Percentiles rank a stretch among this genome's conserved stretches.
Evolutionary conservation across 1,140 invertebrate species (phyloP).

Genomic region (Copidosoma floridanum): DNA sequence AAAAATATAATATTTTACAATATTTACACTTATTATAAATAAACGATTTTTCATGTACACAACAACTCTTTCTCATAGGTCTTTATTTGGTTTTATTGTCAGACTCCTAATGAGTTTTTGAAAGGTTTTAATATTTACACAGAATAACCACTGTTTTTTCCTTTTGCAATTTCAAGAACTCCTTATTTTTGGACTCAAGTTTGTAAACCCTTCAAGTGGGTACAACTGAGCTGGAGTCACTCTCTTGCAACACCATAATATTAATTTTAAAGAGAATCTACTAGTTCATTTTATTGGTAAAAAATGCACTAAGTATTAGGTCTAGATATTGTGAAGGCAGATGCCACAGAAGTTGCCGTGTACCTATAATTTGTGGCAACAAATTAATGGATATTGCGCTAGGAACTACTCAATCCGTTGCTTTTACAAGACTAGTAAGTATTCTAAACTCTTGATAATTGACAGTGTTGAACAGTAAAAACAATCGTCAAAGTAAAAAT

Average conservation of each 20-base stretch:
- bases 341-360: slow-evolving; percentile 65
- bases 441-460: no score
- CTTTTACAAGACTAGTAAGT: slow-evolving; percentile 70
- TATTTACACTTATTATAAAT: no score
- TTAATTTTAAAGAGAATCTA: slow-evolving; percentile 69
- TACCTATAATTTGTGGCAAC: slow-evolving; percentile 63
- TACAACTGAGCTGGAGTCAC: slow-evolving; percentile 61
- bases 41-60: no score
- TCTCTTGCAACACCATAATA: slow-evolving; percentile 82
- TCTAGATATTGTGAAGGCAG: slow-evolving; percentile 66
- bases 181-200: slow-evolving; percentile 57
- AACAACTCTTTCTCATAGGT: no score
- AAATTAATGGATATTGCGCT: slow-evolving; percentile 72
- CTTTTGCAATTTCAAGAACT: no score
- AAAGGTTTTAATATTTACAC: no score
- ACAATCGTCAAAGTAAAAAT: no score
- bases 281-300: slow-evolving; percentile 77
- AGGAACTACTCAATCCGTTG: slow-evolving; percentile 81
- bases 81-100: no score
- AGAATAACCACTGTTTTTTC: no score
- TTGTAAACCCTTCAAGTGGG: slow-evolving; percentile 55
- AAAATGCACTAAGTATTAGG: slow-evolving; percentile 86
- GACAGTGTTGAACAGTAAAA: no score
- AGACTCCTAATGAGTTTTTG: no score
- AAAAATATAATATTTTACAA: no score